Percentiles rank a stretch among this genome's conserved stretches.
phyloP scores from a whole-genome alignment of 2,797 vertebrate genomes.

The Sphaeramia orbicularis region DNA sequence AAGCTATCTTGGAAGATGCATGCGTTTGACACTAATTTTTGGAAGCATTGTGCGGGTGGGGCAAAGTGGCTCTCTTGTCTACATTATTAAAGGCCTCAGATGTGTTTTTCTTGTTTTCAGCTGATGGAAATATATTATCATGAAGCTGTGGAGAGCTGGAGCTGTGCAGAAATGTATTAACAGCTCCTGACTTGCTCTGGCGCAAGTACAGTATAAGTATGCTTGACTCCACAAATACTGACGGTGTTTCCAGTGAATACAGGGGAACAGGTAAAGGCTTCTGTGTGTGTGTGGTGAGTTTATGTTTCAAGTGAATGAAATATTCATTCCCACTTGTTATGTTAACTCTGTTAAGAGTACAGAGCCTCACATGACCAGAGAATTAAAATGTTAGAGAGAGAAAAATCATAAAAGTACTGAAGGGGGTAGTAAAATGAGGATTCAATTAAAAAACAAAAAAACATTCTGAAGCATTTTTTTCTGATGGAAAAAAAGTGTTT shows the following conservation, averaged over 20 bases:
- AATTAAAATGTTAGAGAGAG: conserved; percentile 36
- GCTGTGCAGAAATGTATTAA: conserved; percentile 72
- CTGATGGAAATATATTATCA: conserved; percentile 81
- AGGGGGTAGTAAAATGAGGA: conserved; percentile 1
- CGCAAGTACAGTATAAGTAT: conserved; percentile 74
- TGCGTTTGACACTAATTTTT: conserved; percentile 74
- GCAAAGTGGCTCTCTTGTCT: conserved; percentile 77
- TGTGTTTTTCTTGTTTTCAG: conserved; percentile 85
- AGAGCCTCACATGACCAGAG: conserved; percentile 31
- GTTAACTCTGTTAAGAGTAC: conserved; percentile 57
- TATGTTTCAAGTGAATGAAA: conserved; percentile 64
- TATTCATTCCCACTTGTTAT: conserved; percentile 56
- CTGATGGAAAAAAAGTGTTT: conserved; percentile 5
- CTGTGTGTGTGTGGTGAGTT: conserved; percentile 61
- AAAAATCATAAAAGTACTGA: neutral
- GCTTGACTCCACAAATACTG: conserved; percentile 81
- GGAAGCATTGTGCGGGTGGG: conserved; percentile 71
- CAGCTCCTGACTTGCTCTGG: conserved; percentile 69
- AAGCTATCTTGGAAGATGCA: conserved; percentile 70
- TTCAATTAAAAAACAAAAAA: conserved; percentile 11
- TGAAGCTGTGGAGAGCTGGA: conserved; percentile 71
- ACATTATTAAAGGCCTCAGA: conserved; percentile 85
- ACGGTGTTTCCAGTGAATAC: conserved; percentile 65
- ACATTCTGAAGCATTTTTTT: conserved; percentile 17
- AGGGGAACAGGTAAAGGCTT: conserved; percentile 48